Evolutionary conservation across 1,140 invertebrate species (phyloP), one percentile per base, ranked within the genome.

Genomic region (Philaenus spumarius): DNA sequence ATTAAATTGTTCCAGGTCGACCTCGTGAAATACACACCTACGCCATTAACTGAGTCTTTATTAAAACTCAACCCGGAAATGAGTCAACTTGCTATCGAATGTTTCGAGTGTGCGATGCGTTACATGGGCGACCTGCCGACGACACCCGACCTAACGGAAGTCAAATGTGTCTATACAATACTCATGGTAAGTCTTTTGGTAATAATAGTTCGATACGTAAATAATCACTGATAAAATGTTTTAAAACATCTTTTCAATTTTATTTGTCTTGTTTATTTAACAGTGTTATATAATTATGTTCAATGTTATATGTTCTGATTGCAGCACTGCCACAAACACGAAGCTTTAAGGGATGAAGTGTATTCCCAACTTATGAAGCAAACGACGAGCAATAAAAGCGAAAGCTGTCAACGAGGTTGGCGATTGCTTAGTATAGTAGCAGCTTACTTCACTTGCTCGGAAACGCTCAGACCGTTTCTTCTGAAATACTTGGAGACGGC

Each of bases 291-390:
- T n/a, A n/a, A n/a, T n/a, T n/a, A n/a, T n/a, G n/a, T n/a, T n/a
- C n/a, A n/a, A n/a, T n/a, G n/a, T n/a, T n/a, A n/a, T n/a, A n/a
- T n/a, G n/a, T n/a, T n/a, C n/a, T 56, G 59, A 69, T 62, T 70
- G 15, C 77, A 94, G 93, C 90, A 93, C 66, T 98, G 95, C 73
- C 95, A 98, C 78, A 91, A 95, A 65, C 87, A 93, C 68, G 84
- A 89, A 54, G 82, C 85, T 55, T 78, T 99, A 2, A 79, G 93
- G 12, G 97, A 99, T 73, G 97, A 99, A 76, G 87, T 98, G 46
- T 99, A 98, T 71, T 98, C 95, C 73, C 97, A 99, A 73, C 75
- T 99, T 26, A 97, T 98, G 89, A 98, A 98, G 72, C 97, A 99
- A 77, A 98, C 95, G 5, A 99, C 96, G 6, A 96, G 92, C 65